Conservation (phyloP, 2,888 invertebrate species). For the Lycophotia porphyrea region DNA sequence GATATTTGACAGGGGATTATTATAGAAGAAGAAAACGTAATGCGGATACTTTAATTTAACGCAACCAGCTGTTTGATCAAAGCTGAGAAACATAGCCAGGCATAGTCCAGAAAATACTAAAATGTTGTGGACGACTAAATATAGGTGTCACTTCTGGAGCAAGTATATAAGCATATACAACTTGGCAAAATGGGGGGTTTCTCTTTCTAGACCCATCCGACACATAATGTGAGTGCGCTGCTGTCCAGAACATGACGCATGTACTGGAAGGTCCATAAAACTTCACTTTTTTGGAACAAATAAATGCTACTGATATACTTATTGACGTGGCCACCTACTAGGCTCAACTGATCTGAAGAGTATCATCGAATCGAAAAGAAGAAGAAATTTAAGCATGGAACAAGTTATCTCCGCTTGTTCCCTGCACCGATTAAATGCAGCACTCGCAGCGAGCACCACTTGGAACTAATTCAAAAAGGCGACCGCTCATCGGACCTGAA, state of each 20-base stretch:
- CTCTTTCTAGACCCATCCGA: background rate
- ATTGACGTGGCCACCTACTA: background rate
- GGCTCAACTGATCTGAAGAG: background rate
- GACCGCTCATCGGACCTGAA: slow-evolving; percentile 47
- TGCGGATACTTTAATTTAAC: background rate
- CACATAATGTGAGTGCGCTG: background rate
- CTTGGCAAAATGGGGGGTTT: background rate
- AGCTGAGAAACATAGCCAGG: background rate
- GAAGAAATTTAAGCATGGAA: background rate
- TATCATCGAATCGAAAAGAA: background rate
- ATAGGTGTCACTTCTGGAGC: background rate
- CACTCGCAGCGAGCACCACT: slow-evolving; percentile 57
- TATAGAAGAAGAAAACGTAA: background rate
- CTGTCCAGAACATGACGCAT: background rate
- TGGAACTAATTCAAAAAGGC: slow-evolving; percentile 74
- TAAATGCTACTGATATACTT: background rate
- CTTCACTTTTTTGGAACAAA: background rate
- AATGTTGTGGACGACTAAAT: background rate
- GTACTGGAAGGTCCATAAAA: background rate
- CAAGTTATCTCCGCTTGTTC: slow-evolving; percentile 9
- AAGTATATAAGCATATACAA: background rate
- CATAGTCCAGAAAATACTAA: background rate
- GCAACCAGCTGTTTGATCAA: background rate
- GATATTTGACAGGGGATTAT: background rate
- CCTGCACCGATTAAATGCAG: slow-evolving; percentile 34